Base-by-base conservation (phyloP, 2,113 vertebrate species). In the Hipposideros armiger region DNA sequence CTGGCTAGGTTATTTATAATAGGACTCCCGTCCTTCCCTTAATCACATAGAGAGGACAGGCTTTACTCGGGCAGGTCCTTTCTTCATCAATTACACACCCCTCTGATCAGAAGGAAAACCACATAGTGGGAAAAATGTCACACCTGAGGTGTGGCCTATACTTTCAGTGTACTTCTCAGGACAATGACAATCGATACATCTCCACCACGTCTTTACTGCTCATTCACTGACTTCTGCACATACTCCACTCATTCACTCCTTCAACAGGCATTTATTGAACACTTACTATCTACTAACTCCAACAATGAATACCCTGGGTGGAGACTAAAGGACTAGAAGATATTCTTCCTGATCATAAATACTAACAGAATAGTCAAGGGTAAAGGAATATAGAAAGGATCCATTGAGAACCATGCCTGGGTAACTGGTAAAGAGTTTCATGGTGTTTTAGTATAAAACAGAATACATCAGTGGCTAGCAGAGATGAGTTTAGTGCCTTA, bases 141-240 rank as follows among this genome's bases (percentile, higher is more conserved):
- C 14, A 24, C 26, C 64, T 64, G 42, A 90, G 8, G 17, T 32
- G 14, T 13, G 24, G 5, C 47, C 1, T 92, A 1, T 40, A 8
- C 7, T 24, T 30, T 11, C 0, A 42, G 5, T 30, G 11, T 7
- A 26, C 4, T 54, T 91, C 1, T 2, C 47, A 5, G 28, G 52
- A 54, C 7, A 24, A 1, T 11, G 11, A 15, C 3, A 13, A 26
- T 36, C 24, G 40, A 2, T 16, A 7, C 3, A 3, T 67, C 1
- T 54, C n/a, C 19, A 17, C 32, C 54, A 40, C 17, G 13, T 47
- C 40, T 40, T 28, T 32, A 9, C 45, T 19, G 26, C 76, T 66
- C 14, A 45, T 62, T 86, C 69, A 84, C 1, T 40, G 17, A 42
- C 62, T 62, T 26, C 3, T 22, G 22, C 5, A 78, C 9, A 11